These are phyloP conservation scores for Ceyx melanurus DNA, from an alignment of 2,113 vertebrate species.

Conservation along the genomic window DNA sequence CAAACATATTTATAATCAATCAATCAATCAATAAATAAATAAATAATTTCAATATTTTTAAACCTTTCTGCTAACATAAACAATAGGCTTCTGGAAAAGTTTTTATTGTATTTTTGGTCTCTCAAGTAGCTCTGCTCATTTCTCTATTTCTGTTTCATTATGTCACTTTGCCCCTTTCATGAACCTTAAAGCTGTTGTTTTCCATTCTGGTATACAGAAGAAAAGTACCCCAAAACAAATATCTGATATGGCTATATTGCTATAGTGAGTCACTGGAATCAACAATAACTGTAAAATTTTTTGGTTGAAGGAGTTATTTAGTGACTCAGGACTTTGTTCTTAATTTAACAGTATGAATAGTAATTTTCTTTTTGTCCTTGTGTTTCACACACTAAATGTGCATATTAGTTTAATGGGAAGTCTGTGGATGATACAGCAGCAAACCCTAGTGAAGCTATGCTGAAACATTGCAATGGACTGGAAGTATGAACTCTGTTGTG, in stretches of 20 bases:
- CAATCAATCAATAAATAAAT: no score
- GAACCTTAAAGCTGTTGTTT: not conserved
- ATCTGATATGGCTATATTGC: not conserved
- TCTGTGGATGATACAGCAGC: constrained; percentile 6
- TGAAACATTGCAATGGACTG: not conserved
- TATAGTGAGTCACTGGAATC: not conserved
- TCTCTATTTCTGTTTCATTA: not conserved
- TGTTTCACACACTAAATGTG: not conserved
- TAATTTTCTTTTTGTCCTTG: not conserved
- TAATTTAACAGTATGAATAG: not conserved
- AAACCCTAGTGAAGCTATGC: not conserved
- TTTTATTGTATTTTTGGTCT: not conserved
- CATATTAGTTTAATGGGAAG: not conserved
- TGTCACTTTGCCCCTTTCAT: not conserved
- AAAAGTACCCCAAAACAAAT: not conserved
- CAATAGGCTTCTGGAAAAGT: not conserved
- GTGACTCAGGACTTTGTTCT: not conserved
- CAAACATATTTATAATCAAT: no score
- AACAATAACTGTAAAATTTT: not conserved
- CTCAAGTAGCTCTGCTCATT: not conserved
- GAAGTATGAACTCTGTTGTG: constrained; percentile 22
- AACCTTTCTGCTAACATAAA: not conserved
- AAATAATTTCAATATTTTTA: not conserved
- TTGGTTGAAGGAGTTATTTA: not conserved
- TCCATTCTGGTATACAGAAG: not conserved